phyloP scores from a whole-genome alignment of 2,797 vertebrate species.

The Mus minutoides region DNA sequence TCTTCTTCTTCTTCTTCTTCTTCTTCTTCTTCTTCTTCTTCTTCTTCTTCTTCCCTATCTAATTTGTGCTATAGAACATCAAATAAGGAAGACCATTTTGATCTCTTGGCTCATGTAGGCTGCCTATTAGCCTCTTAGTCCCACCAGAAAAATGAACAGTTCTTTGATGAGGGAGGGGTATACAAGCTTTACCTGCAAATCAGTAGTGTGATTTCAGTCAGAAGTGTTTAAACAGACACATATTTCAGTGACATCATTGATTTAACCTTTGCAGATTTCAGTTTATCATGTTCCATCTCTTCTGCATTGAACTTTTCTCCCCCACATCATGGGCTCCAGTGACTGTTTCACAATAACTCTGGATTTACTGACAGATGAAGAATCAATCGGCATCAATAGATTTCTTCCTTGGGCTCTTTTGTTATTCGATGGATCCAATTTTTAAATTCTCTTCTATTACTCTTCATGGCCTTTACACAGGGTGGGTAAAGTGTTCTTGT shows the following conservation, averaged over 20 bases:
- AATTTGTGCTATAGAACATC: not conserved
- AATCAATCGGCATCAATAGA: not conserved
- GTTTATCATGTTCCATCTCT: not conserved
- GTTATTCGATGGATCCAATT: not conserved
- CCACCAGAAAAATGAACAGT: not conserved
- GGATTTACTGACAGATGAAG: not conserved
- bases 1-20: not conserved
- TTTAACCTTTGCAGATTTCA: slow-evolving; percentile 6
- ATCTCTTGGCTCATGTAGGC: not conserved
- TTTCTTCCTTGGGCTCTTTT: not conserved
- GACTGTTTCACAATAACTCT: not conserved
- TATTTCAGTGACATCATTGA: not conserved
- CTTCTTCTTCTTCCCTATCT: not conserved
- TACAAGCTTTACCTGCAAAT: not conserved
- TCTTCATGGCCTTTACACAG: not conserved
- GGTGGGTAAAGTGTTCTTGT: not conserved
- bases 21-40: too few species aligned
- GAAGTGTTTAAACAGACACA: not conserved
- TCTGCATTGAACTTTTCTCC: not conserved
- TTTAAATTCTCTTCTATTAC: not conserved
- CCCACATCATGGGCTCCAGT: not conserved
- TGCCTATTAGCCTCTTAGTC: not conserved
- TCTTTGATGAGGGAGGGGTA: not conserved
- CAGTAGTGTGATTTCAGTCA: not conserved
- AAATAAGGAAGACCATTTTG: not conserved